Conservation (phyloP, 2,797 vertebrate genomes). For the Discoglossus pictus region DNA sequence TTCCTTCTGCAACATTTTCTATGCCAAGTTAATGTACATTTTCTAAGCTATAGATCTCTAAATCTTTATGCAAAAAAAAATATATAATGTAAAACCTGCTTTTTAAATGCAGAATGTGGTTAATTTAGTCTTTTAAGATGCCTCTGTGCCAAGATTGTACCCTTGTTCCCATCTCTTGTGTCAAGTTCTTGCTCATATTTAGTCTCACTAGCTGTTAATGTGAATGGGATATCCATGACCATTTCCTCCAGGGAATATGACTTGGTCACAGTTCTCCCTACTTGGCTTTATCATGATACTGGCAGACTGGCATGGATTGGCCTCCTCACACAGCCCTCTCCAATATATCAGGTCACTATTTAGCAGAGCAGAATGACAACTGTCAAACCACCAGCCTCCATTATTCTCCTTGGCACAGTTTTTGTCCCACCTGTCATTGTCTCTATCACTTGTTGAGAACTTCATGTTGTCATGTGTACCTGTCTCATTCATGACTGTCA, state of each 20-base stretch:
- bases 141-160: no score
- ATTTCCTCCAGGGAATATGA: not conserved
- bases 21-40: no score
- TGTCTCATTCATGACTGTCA: constrained; percentile 21
- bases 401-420: constrained; percentile 5
- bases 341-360: constrained; percentile 47
- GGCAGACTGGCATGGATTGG: constrained; percentile 19
- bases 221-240: constrained; percentile 11
- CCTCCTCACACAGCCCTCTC: constrained; percentile 34
- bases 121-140: no score
- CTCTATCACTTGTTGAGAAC: constrained; percentile 44
- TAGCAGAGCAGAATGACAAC: constrained; percentile 34
- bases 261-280: constrained; percentile 33
- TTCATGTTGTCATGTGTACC: constrained; percentile 18
- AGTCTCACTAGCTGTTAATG: not conserved
- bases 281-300: constrained; percentile 46
- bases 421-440: constrained; percentile 28
- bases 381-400: constrained; percentile 51
- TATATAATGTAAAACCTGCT: no score
- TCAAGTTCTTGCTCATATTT: no score
- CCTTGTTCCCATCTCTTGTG: no score
- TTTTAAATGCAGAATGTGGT: no score
- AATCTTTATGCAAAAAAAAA: no score
- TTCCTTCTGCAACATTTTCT: no score
- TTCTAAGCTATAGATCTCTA: no score